A percentile compares a stretch with the other conserved stretches of the same genome.
Conservation (phyloP, 1,140 invertebrate species). For the Euglossa dilemma region DNA sequence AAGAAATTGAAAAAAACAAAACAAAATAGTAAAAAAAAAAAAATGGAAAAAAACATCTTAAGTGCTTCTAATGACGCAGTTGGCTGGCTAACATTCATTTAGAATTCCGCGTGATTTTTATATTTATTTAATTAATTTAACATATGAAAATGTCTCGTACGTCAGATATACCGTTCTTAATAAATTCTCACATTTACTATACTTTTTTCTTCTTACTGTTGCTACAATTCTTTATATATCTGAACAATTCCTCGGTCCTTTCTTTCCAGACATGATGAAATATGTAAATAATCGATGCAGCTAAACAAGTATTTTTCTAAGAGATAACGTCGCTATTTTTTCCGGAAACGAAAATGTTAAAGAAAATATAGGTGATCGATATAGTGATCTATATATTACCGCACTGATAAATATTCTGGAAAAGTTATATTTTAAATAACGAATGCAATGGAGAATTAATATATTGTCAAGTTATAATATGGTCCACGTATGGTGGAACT, state of each 20-base stretch:
- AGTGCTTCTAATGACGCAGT: conserved; percentile 32
- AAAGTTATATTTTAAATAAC: not conserved
- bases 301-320: not conserved
- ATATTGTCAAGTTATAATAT: not conserved
- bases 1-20: not conserved
- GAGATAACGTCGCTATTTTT: not conserved
- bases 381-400: not conserved
- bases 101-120: conserved; percentile 59
- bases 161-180: conserved; percentile 63
- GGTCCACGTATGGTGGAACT: not conserved
- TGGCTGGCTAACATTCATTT: conserved; percentile 56
- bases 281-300: not conserved
- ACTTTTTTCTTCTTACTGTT: not conserved
- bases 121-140: conserved; percentile 72
- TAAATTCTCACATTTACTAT: conserved; percentile 66
- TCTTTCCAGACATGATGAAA: not conserved
- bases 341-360: not conserved
- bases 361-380: no score
- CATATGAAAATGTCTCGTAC: conserved; percentile 39
- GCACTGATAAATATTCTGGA: not conserved
- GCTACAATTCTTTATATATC: not conserved
- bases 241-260: not conserved
- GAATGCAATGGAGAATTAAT: not conserved
- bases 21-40: not conserved
- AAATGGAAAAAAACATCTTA: not conserved